Conservation (phyloP, 2,888 invertebrate species). For the Emmelina monodactyla region DNA sequence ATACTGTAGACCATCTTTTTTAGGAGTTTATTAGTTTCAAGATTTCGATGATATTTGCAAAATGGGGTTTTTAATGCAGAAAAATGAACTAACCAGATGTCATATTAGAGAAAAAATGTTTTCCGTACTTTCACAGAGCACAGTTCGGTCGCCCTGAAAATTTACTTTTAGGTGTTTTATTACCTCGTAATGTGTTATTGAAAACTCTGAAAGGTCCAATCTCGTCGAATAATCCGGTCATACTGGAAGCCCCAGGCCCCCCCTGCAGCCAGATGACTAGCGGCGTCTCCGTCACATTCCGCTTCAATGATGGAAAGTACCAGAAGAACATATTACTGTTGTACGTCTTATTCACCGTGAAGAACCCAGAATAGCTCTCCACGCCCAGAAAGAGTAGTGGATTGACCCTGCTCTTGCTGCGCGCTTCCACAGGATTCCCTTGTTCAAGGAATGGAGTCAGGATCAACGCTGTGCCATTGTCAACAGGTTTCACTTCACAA, state of each 20-base stretch:
- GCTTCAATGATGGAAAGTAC: slow-evolving; percentile 73
- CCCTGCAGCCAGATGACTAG: slow-evolving; percentile 91
- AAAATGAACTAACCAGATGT: no score
- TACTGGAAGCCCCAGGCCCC: slow-evolving; percentile 80
- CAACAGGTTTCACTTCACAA: slow-evolving; percentile 6
- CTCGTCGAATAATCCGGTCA: slow-evolving; percentile 48
- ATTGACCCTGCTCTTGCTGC: slow-evolving; percentile 31
- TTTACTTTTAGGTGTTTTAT: no score
- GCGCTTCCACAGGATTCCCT: slow-evolving; percentile 37
- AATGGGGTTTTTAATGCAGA: no score
- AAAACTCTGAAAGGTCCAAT: slow-evolving; percentile 38
- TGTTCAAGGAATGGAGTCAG: slow-evolving; percentile 44
- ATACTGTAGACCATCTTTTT: no score
- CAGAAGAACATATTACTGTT: slow-evolving; percentile 85
- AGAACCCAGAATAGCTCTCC: slow-evolving; percentile 58
- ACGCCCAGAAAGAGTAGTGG: slow-evolving; percentile 35
- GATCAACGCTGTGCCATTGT: slow-evolving; percentile 36
- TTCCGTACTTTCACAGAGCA: no score
- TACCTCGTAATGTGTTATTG: slow-evolving; percentile 15
- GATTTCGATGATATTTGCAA: no score
- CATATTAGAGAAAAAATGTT: no score
- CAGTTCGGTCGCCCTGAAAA: no score
- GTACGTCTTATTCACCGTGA: slow-evolving; percentile 77
- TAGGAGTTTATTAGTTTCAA: no score
- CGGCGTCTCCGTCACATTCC: slow-evolving; percentile 59